Base-by-base conservation (phyloP, 2,888 invertebrate species). In the Thera britannica region DNA sequence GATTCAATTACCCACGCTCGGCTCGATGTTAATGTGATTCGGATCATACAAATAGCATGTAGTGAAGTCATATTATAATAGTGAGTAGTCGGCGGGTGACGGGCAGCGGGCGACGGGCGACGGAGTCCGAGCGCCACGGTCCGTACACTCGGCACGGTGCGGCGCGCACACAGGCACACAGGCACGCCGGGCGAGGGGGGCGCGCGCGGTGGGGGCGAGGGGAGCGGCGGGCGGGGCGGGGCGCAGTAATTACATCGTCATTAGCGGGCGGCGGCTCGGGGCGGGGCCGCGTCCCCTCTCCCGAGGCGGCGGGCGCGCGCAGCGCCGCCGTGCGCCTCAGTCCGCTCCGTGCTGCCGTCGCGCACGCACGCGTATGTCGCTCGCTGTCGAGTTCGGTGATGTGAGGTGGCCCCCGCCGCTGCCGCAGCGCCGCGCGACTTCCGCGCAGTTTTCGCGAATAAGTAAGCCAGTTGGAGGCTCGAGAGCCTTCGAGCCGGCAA, bases 321-420 rank as follows among this genome's bases (percentile, higher is more conserved):
- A 83, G 82, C 85, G 82, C 79, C 83, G 82, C 83, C 81, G 79
- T 80, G 82, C 85, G 84, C 88, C 87, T 84, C 89, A 92, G 90
- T 92, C 90, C 90, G 89, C 89, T 89, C 90, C 90, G 90, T 90
- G 92, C 90, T 87, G 90, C 90, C 91, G 92, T 79, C 90, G 92
- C 92, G 94, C 94, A 94, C 93, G 94, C 95, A 95, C 95, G 95
- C 94, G 95, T 94, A 94, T 95, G 93, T 93, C 93, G 92, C 87
- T 92, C 92, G 90, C 80, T 86, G 84, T 86, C 78, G 83, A 78
- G 65, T 75, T 76, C 89, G 90, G 92, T 93, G 91, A 92, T 92
- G 92, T 92, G 92, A 92, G 91, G 92, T 92, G 91, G 92, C 93
- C 91, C 90, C 88, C 90, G 91, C 90, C 90, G 91, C 90, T 92